These are phyloP conservation scores for Conger conger DNA, from an alignment of 2,113 vertebrate genomes.

Conservation along the genomic window DNA sequence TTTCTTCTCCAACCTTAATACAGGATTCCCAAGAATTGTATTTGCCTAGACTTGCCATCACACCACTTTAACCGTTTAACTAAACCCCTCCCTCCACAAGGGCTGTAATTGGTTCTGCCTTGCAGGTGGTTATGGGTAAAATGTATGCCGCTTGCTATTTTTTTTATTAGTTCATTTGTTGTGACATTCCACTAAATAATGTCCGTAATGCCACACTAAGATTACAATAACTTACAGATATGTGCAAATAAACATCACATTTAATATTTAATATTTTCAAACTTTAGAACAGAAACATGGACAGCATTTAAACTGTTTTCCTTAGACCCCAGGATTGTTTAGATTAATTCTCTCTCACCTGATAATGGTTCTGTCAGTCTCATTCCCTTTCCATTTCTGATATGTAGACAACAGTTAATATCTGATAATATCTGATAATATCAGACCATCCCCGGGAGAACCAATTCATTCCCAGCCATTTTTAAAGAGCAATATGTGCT, in stretches of 20 bases:
- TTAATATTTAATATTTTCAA: not conserved
- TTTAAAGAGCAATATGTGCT: slow-evolving; percentile 46
- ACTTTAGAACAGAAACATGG: not conserved
- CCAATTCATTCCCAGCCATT: slow-evolving; percentile 2
- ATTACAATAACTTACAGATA: not conserved
- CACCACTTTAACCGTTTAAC: not conserved
- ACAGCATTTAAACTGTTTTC: not conserved
- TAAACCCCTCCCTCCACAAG: not conserved
- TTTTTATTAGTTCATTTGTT: too few species aligned
- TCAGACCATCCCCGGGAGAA: not conserved
- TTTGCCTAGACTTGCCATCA: not conserved
- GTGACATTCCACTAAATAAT: too few species aligned
- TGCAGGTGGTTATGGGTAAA: not conserved
- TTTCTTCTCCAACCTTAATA: not conserved
- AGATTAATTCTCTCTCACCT: not conserved
- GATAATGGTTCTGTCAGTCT: not conserved
- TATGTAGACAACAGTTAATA: not conserved
- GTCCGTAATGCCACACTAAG: too few species aligned
- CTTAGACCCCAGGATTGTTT: not conserved
- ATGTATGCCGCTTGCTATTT: not conserved
- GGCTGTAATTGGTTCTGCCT: not conserved
- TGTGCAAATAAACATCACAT: not conserved
- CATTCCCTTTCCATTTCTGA: not conserved
- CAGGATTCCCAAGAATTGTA: not conserved
- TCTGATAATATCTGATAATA: not conserved